Evolutionary conservation across 2,113 vertebrate species (phyloP).

Genomic region (Halcyon senegalensis): DNA sequence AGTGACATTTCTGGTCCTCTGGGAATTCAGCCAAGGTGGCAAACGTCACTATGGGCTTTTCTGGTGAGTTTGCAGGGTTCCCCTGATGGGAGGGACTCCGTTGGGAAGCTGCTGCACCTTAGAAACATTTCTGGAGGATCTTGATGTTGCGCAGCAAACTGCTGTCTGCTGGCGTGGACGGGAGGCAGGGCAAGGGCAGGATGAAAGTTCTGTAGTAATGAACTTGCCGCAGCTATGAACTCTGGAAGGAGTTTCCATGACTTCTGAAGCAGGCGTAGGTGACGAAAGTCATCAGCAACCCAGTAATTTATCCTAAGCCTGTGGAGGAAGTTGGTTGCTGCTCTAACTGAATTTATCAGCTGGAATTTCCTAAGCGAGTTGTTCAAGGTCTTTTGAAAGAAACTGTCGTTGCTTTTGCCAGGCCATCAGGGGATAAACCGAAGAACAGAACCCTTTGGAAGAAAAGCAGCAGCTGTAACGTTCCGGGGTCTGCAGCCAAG

Average conservation of each 20-base stretch:
- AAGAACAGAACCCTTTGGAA: background rate
- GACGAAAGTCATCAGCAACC: background rate
- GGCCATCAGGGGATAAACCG: background rate
- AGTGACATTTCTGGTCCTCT: background rate
- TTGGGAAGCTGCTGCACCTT: background rate
- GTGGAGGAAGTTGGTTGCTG: background rate
- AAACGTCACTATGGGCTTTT: background rate
- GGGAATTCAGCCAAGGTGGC: background rate
- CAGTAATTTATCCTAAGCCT: background rate
- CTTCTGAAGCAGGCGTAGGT: background rate
- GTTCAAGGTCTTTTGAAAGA: constrained; percentile 15
- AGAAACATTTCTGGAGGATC: background rate
- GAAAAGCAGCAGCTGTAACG: accelerated
- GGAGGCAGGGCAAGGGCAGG: background rate
- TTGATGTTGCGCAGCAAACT: accelerated
- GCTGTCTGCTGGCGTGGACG: background rate
- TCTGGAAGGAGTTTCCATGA: background rate
- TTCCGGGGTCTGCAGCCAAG: background rate
- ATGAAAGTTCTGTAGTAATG: background rate
- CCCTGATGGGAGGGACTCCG: background rate
- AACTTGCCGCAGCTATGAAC: background rate
- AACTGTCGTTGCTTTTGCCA: background rate
- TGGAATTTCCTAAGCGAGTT: background rate
- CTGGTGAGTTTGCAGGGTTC: background rate
- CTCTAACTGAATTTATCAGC: constrained; percentile 25